Evolutionary conservation across 1,140 invertebrate genomes (phyloP).

Genomic region (Lineus longissimus): DNA sequence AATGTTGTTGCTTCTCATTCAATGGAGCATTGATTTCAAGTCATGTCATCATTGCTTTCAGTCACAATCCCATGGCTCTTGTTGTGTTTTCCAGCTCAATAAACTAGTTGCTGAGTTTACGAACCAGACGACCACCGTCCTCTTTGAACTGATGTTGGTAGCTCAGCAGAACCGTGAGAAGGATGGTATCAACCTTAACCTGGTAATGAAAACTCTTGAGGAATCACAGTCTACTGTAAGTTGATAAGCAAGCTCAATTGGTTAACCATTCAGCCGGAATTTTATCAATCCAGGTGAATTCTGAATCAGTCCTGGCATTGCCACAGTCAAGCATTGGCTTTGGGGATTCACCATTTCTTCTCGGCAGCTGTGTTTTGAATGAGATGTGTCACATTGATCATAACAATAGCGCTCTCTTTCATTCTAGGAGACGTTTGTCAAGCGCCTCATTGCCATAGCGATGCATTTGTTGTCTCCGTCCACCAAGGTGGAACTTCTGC

Average conservation of each 20-base stretch:
- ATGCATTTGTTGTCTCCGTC: constrained; percentile 39
- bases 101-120: constrained; percentile 39
- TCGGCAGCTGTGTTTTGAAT: no score
- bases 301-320: no score
- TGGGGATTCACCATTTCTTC: no score
- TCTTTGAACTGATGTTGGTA: constrained; percentile 47
- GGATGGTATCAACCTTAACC: constrained; percentile 39
- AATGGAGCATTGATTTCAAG: no score
- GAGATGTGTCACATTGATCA: no score
- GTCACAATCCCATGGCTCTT: constrained; percentile 4
- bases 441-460: constrained; percentile 37
- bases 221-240: constrained; percentile 39
- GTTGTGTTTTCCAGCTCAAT: constrained; percentile 26
- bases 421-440: constrained; percentile 46
- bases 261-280: no score
- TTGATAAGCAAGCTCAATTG: constrained; percentile 2
- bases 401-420: background rate
- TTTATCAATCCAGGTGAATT: no score
- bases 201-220: constrained; percentile 40
- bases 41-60: no score
- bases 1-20: background rate
- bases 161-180: constrained; percentile 44
- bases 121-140: constrained; percentile 29
- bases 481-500: constrained; percentile 31
- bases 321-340: no score